Evolutionary conservation across 2,888 invertebrate species (phyloP).

Genomic region (Eristalis tenax): DNA sequence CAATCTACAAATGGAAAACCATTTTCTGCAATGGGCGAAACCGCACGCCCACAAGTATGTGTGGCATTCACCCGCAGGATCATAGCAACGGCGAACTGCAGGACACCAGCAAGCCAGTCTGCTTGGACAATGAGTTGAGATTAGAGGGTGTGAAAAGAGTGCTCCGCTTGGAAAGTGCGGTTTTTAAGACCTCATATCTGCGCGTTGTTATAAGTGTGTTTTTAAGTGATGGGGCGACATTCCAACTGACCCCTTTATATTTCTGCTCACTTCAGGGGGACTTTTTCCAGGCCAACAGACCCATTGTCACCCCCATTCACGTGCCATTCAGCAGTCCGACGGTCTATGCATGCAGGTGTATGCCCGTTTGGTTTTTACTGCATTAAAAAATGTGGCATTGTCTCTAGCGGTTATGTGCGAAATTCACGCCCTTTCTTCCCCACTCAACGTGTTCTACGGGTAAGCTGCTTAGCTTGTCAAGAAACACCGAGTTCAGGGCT

Average conservation of each 20-base stretch:
- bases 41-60: slow-evolving; percentile 9
- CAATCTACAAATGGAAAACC: slow-evolving; percentile 5
- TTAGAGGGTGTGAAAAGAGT: slow-evolving; percentile 44
- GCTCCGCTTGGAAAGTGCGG: slow-evolving; percentile 32
- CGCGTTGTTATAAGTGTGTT: slow-evolving; percentile 21
- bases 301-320: slow-evolving; percentile 25
- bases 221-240: slow-evolving; percentile 43
- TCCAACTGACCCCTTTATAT: slow-evolving; percentile 26
- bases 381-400: background rate
- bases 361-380: background rate
- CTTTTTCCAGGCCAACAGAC: background rate
- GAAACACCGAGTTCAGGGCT: background rate
- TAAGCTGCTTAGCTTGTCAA: background rate
- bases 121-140: slow-evolving; percentile 37
- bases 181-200: slow-evolving; percentile 10
- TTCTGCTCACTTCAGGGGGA: background rate
- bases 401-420: background rate
- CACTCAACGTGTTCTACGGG: background rate
- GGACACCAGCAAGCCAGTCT: background rate
- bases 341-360: background rate
- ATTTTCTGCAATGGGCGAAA: background rate
- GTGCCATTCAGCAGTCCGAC: background rate
- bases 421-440: background rate
- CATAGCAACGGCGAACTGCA: slow-evolving; percentile 3
- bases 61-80: slow-evolving; percentile 3